Conservation (phyloP, 2,113 vertebrate genomes). For the Neomonachus schauinslandi region DNA sequence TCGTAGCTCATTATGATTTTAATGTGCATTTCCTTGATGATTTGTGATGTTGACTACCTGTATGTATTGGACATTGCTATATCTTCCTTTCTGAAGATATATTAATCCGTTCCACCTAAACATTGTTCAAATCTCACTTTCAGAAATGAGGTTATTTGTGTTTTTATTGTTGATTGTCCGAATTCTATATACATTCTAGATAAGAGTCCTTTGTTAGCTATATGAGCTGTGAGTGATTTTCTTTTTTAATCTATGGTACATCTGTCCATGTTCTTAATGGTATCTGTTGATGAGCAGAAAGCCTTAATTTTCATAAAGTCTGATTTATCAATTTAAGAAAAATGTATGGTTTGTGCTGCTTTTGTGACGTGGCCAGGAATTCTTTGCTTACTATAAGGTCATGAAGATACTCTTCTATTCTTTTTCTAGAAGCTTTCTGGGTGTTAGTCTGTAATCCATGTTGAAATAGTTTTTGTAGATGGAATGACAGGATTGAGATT, state of each 20-base stretch:
- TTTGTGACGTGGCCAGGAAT: neutral
- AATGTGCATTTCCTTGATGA: neutral
- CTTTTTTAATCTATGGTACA: neutral
- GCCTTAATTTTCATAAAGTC: neutral
- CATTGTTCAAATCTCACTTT: neutral
- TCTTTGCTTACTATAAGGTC: neutral
- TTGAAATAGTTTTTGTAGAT: neutral
- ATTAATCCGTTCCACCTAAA: neutral
- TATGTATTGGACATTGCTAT: neutral
- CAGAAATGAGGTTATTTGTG: neutral
- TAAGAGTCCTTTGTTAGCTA: slow-evolving; percentile 8
- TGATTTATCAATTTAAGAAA: neutral
- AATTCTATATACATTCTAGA: neutral
- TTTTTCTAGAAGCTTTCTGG: neutral
- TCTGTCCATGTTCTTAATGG: neutral
- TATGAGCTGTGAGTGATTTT: slow-evolving; percentile 13
- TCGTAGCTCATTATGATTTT: neutral
- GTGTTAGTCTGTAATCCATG: neutral
- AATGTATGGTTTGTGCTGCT: neutral
- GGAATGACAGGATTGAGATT: neutral
- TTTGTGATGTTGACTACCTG: neutral
- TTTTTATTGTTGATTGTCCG: slow-evolving; percentile 16
- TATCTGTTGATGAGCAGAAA: neutral
- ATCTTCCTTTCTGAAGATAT: neutral
- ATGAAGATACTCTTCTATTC: neutral